Evolutionary conservation across 2,888 invertebrate species (phyloP).

Genomic region (Microctonus aethiopoides): DNA sequence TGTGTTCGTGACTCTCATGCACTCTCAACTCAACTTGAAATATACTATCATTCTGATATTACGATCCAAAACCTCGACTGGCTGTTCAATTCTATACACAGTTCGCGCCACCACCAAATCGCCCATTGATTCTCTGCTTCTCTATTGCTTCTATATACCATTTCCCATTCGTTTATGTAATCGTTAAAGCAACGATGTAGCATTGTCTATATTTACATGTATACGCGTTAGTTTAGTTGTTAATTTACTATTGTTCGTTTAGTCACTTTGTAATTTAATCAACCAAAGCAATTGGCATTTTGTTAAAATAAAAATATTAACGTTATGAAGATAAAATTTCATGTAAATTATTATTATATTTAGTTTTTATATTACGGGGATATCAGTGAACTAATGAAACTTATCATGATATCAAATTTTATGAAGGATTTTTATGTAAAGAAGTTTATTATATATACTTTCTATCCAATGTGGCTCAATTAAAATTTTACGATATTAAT

Average conservation of each 20-base stretch:
- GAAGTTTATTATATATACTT: too few relatives aligned
- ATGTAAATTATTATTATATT: too few relatives aligned
- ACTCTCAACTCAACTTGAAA: not conserved
- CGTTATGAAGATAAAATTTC: too few relatives aligned
- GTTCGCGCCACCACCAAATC: constrained; percentile 10
- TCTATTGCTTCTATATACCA: constrained; percentile 4
- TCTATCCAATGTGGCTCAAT: too few relatives aligned
- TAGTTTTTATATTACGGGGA: too few relatives aligned
- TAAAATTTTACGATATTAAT: not conserved
- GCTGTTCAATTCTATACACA: too few relatives aligned
- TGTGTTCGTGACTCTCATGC: not conserved
- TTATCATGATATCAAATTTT: too few relatives aligned
- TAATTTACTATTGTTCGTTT: not conserved
- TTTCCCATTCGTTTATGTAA: not conserved
- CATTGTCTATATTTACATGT: not conserved
- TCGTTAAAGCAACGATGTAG: not conserved
- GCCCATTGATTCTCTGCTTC: constrained; percentile 12
- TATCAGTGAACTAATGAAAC: too few relatives aligned
- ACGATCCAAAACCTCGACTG: not conserved
- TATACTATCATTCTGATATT: not conserved
- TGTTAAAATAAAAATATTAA: too few relatives aligned
- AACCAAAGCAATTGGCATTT: too few relatives aligned
- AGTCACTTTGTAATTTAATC: too few relatives aligned
- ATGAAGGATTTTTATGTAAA: too few relatives aligned
- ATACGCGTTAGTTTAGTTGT: not conserved